phyloP scores from a whole-genome alignment of 1,140 invertebrate genomes.

The Drosophila persimilis region DNA sequence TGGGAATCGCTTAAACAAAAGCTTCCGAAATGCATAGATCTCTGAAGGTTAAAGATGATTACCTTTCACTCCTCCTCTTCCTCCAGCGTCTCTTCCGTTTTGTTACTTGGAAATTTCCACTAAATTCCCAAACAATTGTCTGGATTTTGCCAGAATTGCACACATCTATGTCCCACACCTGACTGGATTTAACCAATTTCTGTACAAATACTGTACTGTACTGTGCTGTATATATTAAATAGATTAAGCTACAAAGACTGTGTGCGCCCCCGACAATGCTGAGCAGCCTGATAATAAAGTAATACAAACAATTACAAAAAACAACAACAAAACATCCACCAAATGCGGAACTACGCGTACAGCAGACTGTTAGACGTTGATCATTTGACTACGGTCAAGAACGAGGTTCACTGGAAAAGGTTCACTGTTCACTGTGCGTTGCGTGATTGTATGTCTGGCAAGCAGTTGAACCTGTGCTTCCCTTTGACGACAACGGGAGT shows the following conservation, averaged over 20 bases:
- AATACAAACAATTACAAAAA: slow-evolving; percentile 18
- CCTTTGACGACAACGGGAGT: too few relatives aligned
- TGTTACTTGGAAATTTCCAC: slow-evolving; percentile 26
- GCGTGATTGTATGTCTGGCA: too few relatives aligned
- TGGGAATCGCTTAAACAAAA: slow-evolving; percentile 8
- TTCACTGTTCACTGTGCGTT: not conserved
- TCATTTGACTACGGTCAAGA: slow-evolving; percentile 50
- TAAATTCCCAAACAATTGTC: slow-evolving; percentile 5
- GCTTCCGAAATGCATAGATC: slow-evolving; percentile 20
- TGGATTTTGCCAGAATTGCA: slow-evolving; percentile 27
- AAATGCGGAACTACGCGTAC: slow-evolving; percentile 44
- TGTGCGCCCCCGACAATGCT: slow-evolving; percentile 32
- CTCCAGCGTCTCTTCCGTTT: not conserved
- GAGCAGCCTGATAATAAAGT: slow-evolving; percentile 50
- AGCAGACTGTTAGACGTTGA: slow-evolving; percentile 49
- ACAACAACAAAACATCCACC: slow-evolving; percentile 21
- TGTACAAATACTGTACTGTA: slow-evolving; percentile 14
- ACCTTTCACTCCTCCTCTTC: not conserved
- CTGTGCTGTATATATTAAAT: slow-evolving; percentile 2
- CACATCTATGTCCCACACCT: slow-evolving; percentile 53
- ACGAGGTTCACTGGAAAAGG: slow-evolving; percentile 4
- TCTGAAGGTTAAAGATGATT: slow-evolving; percentile 24
- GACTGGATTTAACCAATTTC: slow-evolving; percentile 66
- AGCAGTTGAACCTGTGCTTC: too few relatives aligned
- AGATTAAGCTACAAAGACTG: slow-evolving; percentile 15